Evolutionary conservation across 2,797 vertebrate genomes (phyloP), one percentile per base, ranked within the genome.

Genomic region (Ptychobarbus kaznakovi): DNA sequence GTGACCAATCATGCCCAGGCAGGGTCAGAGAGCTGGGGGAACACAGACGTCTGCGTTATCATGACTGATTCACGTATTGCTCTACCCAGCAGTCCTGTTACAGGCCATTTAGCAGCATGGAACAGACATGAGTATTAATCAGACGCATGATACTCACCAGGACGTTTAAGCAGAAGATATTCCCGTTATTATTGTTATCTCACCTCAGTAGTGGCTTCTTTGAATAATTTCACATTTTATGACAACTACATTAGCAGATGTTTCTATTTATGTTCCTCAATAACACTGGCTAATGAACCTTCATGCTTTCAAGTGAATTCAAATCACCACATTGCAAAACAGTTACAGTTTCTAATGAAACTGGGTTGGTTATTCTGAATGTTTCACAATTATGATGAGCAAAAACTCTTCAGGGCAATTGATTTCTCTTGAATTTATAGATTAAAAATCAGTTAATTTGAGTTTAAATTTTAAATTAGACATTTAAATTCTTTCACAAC

Each of bases 1-100:
- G 76, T 81, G 87, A 87, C 80, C 90, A 89, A 85, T 89, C 84
- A 85, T 38, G 72, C n/a, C n/a, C 69, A 86, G 87, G 78, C 84
- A 87, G 72, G 75, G 70, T 66, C 87, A 82, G 73, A 90, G 80
- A 87, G 75, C 56, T n/a, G 46, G 81, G 40, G 42, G 38, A 65
- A 70, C 68, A 70, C 81, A 83, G 58, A 79, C 69, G 87, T 88
- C 86, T 44, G n/a, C 63, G 75, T 89, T 87, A 88, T 88, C 87
- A 82, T 90, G 89, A 90, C 86, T 84, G 80, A 90, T 84, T 87
- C 35, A 66, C 63, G 0, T 13, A 66, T 22, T 6, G n/a, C 49
- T 85, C 70, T 25, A 46, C 56, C 79, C 61, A 65, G 15, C 82
- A 82, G 76, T 9, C 77, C 87, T 63, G 77, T 73, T 80, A 81